Conservation (phyloP, 2,797 vertebrate genomes). For the Galago senegalensis region DNA sequence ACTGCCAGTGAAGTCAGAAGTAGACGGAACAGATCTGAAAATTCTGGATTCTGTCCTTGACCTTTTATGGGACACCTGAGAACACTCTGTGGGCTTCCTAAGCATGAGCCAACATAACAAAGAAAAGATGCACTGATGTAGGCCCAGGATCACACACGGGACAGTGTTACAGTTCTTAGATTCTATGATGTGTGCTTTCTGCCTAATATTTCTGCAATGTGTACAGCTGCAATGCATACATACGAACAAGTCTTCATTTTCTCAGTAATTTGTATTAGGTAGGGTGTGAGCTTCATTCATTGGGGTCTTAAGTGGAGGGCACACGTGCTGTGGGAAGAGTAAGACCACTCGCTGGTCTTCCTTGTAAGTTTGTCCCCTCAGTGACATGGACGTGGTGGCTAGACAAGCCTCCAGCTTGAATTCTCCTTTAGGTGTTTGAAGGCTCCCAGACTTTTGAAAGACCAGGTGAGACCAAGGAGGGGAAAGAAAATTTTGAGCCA, state of each 20-base stretch:
- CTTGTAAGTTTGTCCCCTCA: background rate
- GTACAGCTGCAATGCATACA: background rate
- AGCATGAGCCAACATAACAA: background rate
- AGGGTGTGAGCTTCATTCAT: background rate
- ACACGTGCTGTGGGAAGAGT: accelerated
- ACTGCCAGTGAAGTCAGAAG: background rate
- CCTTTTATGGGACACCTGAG: background rate
- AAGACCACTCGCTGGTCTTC: background rate
- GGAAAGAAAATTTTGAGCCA: background rate
- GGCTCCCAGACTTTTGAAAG: background rate
- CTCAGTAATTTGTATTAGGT: background rate
- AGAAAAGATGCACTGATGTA: background rate
- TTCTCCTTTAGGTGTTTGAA: background rate
- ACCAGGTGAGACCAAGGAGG: background rate
- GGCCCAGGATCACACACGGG: background rate
- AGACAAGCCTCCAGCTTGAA: background rate
- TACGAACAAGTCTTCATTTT: background rate
- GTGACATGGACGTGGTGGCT: background rate
- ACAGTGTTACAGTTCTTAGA: background rate
- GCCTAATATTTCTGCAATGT: background rate
- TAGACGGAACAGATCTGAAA: background rate
- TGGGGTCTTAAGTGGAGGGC: background rate
- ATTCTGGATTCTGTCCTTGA: background rate
- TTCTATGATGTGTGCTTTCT: background rate
- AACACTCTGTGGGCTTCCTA: background rate